A percentile compares a stretch with the other conserved stretches of the same genome.
Evolutionary conservation across 2,888 invertebrate species (phyloP).

Genomic region (Meandrusa payeni): DNA sequence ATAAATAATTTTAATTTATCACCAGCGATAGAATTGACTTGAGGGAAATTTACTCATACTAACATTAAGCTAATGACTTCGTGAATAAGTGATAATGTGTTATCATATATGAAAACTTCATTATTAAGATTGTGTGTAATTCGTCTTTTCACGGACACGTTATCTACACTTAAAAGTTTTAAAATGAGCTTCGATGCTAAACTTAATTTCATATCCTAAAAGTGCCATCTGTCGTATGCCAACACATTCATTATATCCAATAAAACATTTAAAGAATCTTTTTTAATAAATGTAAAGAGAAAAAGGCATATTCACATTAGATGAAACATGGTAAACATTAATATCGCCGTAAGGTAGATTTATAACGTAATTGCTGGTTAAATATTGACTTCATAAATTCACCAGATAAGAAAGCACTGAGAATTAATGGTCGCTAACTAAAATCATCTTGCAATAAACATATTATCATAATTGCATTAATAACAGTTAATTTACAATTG

Average conservation of each 20-base stretch:
- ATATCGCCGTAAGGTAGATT: slow-evolving; percentile 14
- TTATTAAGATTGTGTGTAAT: slow-evolving; percentile 7
- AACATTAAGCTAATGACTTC: slow-evolving; percentile 5
- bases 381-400: slow-evolving; percentile 18
- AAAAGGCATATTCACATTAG: slow-evolving; percentile 4
- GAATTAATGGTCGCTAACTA: slow-evolving; percentile 9
- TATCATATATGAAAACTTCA: slow-evolving; percentile 3
- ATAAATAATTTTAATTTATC: too few species aligned
- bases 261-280: neutral
- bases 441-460: slow-evolving; percentile 20
- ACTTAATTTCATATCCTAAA: slow-evolving; percentile 12
- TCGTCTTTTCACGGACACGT: slow-evolving; percentile 4
- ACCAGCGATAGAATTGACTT: too few species aligned
- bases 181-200: slow-evolving; percentile 13
- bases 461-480: slow-evolving; percentile 16
- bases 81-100: slow-evolving; percentile 5
- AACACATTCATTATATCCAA: neutral
- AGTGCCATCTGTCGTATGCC: slow-evolving; percentile 10
- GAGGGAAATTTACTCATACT: too few species aligned
- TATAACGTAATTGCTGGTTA: slow-evolving; percentile 13
- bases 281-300: slow-evolving; percentile 3
- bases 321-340: slow-evolving; percentile 16
- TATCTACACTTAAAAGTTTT: slow-evolving; percentile 13
- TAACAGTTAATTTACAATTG: slow-evolving; percentile 24
- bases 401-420: slow-evolving; percentile 9